Evolutionary conservation across 1,140 invertebrate species (phyloP).

Genomic region (Leptopilina boulardi): DNA sequence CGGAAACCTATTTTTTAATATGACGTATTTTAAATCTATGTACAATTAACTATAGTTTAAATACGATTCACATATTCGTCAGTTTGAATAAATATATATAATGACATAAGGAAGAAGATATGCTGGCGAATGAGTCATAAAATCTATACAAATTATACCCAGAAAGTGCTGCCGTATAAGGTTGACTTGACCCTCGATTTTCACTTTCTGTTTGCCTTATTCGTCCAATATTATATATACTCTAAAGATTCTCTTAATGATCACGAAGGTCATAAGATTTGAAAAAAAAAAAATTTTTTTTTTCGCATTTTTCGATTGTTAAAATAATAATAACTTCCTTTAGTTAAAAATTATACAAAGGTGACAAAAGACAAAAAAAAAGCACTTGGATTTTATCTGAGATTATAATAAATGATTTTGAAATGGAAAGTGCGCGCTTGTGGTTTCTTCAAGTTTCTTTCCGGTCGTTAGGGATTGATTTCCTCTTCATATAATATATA

Average conservation of each 20-base stretch:
- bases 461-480: slow-evolving; percentile 29
- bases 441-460: slow-evolving; percentile 15
- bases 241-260: slow-evolving; percentile 15
- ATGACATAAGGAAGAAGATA: slow-evolving; percentile 66
- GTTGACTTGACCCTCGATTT: slow-evolving; percentile 43
- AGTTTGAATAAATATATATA: slow-evolving; percentile 37
- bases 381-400: not conserved
- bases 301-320: no score
- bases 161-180: slow-evolving; percentile 52
- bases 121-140: slow-evolving; percentile 58
- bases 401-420: slow-evolving; percentile 6
- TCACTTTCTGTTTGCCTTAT: slow-evolving; percentile 36
- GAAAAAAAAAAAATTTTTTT: no score
- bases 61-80: not conserved
- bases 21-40: not conserved
- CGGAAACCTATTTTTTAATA: no score
- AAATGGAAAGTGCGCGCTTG: slow-evolving; percentile 24
- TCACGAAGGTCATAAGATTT: slow-evolving; percentile 33
- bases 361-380: not conserved
- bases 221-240: slow-evolving; percentile 16
- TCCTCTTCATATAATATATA: not conserved
- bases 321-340: no score
- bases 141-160: slow-evolving; percentile 39
- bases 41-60: not conserved
- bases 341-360: no score